Evolutionary conservation across 2,888 invertebrate genomes (phyloP), one percentile per base, ranked within the genome.

Genomic region (Laothoe populi): DNA sequence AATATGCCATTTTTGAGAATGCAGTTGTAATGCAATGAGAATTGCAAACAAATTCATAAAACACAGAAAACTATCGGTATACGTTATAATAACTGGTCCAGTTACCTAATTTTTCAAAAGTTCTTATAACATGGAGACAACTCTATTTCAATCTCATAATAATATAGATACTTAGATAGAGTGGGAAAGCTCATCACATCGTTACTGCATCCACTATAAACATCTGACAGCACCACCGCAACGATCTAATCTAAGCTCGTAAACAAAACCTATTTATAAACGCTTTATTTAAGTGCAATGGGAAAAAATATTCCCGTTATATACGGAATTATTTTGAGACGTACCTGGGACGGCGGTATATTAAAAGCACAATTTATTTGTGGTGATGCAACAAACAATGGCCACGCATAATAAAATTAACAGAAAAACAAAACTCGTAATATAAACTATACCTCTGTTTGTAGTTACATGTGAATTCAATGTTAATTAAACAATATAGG

Each of bases 291-390:
- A 49, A 48, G 23, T 60, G 35, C 53, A 63, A 42, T 63, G 60
- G 57, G 44, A 44, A 64, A 66, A 67, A 66, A 57, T 62, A 70
- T 53, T 66, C 62, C 62, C 49, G 45, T 60, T 65, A 62, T 62
- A 60, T 64, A 63, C 46, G 24, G 11, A 59, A 64, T 62, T 63
- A 63, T 57, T 23, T 53, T 23, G 59, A 59, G 58, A 59, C 61
- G 24, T 63, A 68, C 69, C 49, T 65, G 44, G 64, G 61, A 57
- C 64, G 65, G 59, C 66, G 64, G 66, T 63, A 61, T 66, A 68
- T 64, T 67, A 64, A 65, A 67, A 35, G 62, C 48, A 61, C 23
- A 49, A 65, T 53, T 67, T 64, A 68, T 65, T 65, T 24, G 57
- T 60, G 44, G 60, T 64, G 61, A 67, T 64, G 53, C 53, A 19